A percentile compares a stretch with the other conserved stretches of the same genome.
Evolutionary conservation across 1,140 invertebrate genomes (phyloP).

Genomic region (Oryzaephilus surinamensis): DNA sequence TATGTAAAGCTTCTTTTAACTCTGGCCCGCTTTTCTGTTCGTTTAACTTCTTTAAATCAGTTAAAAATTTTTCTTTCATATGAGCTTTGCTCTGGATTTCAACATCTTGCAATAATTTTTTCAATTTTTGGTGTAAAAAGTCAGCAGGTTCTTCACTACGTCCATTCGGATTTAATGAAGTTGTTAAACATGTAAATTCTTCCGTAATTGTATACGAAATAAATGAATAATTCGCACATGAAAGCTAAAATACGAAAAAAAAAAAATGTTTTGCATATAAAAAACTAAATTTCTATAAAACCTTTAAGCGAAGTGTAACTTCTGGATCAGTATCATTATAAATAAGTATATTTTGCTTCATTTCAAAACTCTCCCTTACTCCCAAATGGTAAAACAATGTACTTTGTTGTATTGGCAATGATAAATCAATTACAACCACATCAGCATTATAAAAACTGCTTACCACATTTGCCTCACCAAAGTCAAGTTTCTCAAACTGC

Average conservation of each 20-base stretch:
- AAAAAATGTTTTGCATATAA: not conserved
- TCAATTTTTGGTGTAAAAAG: conserved; percentile 48
- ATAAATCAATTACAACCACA: conserved; percentile 93
- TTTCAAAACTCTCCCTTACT: conserved; percentile 94
- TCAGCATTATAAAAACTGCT: conserved; percentile 95
- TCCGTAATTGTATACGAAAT: conserved; percentile 71
- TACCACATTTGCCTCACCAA: conserved; percentile 73
- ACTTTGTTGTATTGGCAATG: conserved; percentile 78
- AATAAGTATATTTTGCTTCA: conserved; percentile 95
- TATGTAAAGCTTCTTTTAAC: conserved; percentile 72
- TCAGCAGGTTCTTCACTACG: conserved; percentile 26
- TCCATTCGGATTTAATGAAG: conserved; percentile 35
- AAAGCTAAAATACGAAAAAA: conserved; percentile 54
- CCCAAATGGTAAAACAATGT: conserved; percentile 94
- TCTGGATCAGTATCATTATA: conserved; percentile 85
- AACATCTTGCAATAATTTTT: conserved; percentile 81
- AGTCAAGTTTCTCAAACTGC: conserved; percentile 78
- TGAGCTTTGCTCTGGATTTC: conserved; percentile 92
- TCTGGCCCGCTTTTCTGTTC: conserved; percentile 81
- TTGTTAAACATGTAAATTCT: conserved; percentile 61
- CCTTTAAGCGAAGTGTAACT: conserved; percentile 73
- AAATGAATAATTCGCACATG: conserved; percentile 78
- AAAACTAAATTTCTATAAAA: conserved; percentile 33
- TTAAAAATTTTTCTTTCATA: conserved; percentile 95
- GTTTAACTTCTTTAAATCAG: conserved; percentile 85